A percentile compares a stretch with the other conserved stretches of the same genome.
phyloP scores from a whole-genome alignment of 2,888 invertebrate species.

The Candidula unifasciata region DNA sequence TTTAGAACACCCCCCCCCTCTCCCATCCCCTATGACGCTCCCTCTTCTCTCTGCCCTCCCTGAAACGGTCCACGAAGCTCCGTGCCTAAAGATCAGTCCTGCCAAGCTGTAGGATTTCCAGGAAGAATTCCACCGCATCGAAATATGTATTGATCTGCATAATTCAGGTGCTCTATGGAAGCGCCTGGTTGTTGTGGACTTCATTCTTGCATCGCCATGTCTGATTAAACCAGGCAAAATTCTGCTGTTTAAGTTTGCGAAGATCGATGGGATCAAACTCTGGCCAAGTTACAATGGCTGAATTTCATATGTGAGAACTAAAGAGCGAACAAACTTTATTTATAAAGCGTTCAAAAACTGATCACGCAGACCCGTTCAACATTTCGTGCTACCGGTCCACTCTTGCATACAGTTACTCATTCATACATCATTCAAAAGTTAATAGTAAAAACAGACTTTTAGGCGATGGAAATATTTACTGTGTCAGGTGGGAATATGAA shows the following conservation, averaged over 20 bases:
- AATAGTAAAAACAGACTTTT: background rate
- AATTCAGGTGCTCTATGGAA: background rate
- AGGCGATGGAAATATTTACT: too few species aligned
- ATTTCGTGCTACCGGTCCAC: too few species aligned
- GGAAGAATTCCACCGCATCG: background rate
- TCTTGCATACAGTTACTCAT: too few species aligned
- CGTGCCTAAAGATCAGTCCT: background rate
- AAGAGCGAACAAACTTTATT: background rate
- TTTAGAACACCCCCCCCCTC: slow-evolving; percentile 3
- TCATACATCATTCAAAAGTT: too few species aligned
- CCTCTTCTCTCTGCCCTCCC: background rate
- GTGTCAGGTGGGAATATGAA: too few species aligned
- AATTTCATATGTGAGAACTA: background rate
- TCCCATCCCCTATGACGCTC: background rate
- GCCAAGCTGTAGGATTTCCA: background rate
- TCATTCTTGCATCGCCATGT: background rate
- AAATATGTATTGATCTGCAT: slow-evolving; percentile 15
- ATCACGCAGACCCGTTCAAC: too few species aligned
- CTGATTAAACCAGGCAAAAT: background rate
- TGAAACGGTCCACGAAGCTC: background rate
- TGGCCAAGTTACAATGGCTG: too few species aligned
- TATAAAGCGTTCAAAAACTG: too few species aligned
- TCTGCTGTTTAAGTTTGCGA: background rate
- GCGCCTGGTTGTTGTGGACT: background rate
- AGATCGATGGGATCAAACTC: too few species aligned